These are phyloP conservation scores for Phainopepla nitens DNA, from an alignment of 2,113 vertebrate genomes.

Conservation along the genomic window DNA sequence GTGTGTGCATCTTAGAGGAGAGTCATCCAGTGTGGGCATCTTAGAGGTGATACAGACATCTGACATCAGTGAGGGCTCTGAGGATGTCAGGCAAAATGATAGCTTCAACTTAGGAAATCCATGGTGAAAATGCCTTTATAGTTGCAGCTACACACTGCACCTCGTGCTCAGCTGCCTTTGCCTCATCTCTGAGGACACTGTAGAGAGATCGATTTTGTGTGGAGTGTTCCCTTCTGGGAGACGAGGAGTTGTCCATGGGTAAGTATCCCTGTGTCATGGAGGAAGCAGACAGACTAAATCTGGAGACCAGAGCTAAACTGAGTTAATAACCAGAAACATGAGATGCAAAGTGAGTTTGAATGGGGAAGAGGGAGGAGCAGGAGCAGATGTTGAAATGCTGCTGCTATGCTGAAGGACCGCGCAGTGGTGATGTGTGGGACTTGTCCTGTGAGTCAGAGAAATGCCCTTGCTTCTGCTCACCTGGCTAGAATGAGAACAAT, in stretches of 20 bases:
- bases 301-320: not conserved
- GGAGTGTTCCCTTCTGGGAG: not conserved
- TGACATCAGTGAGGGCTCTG: not conserved
- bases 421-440: not conserved
- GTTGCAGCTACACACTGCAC: not conserved
- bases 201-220: not conserved
- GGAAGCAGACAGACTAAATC: not conserved
- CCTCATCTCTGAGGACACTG: not conserved
- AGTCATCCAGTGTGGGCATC: not conserved
- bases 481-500: not conserved
- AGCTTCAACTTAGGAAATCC: not conserved
- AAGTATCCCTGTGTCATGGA: accelerated
- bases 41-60: not conserved
- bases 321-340: not conserved
- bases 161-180: not conserved
- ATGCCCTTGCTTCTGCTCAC: not conserved
- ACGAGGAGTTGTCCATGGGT: not conserved
- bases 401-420: not conserved
- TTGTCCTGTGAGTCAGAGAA: not conserved
- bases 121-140: not conserved
- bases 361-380: not conserved
- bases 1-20: not conserved
- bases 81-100: not conserved
- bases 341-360: not conserved
- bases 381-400: not conserved